Evolutionary conservation across 2,113 vertebrate species (phyloP).

Genomic region (Chloroceryle aenea): DNA sequence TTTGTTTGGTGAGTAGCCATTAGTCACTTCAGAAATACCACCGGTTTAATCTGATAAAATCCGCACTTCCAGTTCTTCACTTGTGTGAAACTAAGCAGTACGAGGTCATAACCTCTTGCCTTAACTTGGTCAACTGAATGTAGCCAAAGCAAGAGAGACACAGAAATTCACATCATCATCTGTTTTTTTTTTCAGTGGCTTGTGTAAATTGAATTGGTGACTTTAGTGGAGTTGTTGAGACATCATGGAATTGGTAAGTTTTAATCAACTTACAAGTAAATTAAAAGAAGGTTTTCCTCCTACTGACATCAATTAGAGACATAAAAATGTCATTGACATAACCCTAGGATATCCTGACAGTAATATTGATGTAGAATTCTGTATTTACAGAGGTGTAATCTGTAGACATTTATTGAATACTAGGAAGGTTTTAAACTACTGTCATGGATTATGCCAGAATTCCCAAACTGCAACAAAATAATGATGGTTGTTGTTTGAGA

Average conservation of each 20-base stretch:
- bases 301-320: background rate
- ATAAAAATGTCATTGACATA: background rate
- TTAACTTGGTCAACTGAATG: background rate
- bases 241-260: background rate
- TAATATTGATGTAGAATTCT: background rate
- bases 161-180: background rate
- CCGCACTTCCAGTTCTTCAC: background rate
- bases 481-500: background rate
- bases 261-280: background rate
- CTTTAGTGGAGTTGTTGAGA: background rate
- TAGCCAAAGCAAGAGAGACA: background rate
- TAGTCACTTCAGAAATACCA: background rate
- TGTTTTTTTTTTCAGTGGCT: background rate
- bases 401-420: background rate
- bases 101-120: background rate
- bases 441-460: background rate
- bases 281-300: background rate
- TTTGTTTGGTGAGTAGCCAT: background rate
- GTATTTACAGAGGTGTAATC: background rate
- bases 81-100: background rate
- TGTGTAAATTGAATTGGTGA: background rate
- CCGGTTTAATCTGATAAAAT: background rate
- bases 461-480: background rate
- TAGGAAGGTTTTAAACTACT: background rate
- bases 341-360: background rate